phyloP scores from a whole-genome alignment of 2,888 invertebrate species.

The Agonum fuliginosum region DNA sequence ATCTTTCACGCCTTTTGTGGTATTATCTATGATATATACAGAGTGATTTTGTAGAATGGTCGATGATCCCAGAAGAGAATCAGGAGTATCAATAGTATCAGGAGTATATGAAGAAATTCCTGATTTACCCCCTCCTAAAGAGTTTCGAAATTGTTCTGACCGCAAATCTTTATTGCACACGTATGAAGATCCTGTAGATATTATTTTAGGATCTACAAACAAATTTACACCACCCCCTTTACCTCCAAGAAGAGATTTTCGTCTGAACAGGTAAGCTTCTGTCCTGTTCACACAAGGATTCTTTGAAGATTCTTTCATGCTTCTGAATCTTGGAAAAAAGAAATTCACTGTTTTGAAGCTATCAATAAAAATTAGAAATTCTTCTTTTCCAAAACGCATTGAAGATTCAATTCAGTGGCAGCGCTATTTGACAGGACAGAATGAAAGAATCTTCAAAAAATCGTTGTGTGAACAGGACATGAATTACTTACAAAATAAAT shows the following conservation, averaged over 20 bases:
- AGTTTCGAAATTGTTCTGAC: conserved; percentile 59
- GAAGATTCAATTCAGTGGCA: too few species aligned
- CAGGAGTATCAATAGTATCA: conserved; percentile 78
- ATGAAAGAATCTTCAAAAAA: not conserved
- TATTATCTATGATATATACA: too few species aligned
- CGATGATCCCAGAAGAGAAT: conserved; percentile 73
- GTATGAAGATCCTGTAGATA: conserved; percentile 72
- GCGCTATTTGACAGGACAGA: too few species aligned
- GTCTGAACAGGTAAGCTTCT: conserved; percentile 64
- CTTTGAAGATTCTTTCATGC: too few species aligned
- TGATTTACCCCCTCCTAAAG: conserved; percentile 68
- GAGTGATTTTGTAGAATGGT: conserved; percentile 54
- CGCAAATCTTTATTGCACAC: conserved; percentile 66
- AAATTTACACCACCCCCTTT: conserved; percentile 72
- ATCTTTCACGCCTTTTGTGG: too few species aligned
- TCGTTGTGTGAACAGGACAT: too few species aligned
- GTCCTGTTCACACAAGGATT: too few species aligned
- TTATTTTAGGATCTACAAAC: conserved; percentile 67
- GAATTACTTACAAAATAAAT: too few species aligned
- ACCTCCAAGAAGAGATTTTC: conserved; percentile 71
- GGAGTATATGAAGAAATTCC: conserved; percentile 83
- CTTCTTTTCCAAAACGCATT: too few species aligned
- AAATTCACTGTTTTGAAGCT: too few species aligned
- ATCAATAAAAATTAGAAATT: too few species aligned
- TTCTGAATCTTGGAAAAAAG: too few species aligned